Evolutionary conservation across 2,888 invertebrate genomes (phyloP).

Genomic region (Ennomos erosarius): DNA sequence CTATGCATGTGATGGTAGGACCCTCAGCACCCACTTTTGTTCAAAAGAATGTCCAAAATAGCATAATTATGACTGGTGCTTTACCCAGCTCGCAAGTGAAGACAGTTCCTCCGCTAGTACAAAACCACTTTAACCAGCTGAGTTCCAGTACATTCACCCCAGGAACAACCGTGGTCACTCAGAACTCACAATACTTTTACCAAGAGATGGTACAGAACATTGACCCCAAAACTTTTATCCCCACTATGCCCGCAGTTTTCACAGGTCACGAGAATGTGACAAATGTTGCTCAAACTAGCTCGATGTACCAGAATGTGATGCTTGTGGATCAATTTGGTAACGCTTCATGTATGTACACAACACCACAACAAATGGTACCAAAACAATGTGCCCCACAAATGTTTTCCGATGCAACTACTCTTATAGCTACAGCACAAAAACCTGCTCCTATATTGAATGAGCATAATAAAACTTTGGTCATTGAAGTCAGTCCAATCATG

Average conservation of each 20-base stretch:
- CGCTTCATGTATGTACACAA: constrained; percentile 74
- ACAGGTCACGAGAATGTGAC: constrained; percentile 67
- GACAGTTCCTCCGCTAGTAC: constrained; percentile 52
- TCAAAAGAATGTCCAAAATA: constrained; percentile 78
- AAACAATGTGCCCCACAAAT: constrained; percentile 61
- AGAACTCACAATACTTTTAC: constrained; percentile 80
- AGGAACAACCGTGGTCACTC: constrained; percentile 75
- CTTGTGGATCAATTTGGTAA: constrained; percentile 78
- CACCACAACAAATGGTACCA: constrained; percentile 65
- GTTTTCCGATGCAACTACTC: constrained; percentile 53
- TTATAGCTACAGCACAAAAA: constrained; percentile 55
- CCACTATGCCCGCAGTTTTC: constrained; percentile 68
- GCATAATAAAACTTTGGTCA: constrained; percentile 67
- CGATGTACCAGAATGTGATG: constrained; percentile 81
- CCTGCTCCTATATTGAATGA: constrained; percentile 55
- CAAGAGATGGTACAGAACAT: constrained; percentile 79
- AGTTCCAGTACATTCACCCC: constrained; percentile 65
- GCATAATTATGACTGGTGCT: constrained; percentile 72
- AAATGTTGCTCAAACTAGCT: constrained; percentile 69
- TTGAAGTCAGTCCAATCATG: constrained; percentile 74
- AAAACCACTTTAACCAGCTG: constrained; percentile 67
- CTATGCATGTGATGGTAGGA: constrained; percentile 70
- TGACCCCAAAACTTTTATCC: constrained; percentile 74
- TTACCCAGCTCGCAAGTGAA: constrained; percentile 63
- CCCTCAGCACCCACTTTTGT: constrained; percentile 69